A percentile compares a stretch with the other conserved stretches of the same genome.
These are phyloP conservation scores for Protobothrops mucrosquamatus DNA, from an alignment of 2,113 vertebrate genomes.

Conservation along the genomic window DNA sequence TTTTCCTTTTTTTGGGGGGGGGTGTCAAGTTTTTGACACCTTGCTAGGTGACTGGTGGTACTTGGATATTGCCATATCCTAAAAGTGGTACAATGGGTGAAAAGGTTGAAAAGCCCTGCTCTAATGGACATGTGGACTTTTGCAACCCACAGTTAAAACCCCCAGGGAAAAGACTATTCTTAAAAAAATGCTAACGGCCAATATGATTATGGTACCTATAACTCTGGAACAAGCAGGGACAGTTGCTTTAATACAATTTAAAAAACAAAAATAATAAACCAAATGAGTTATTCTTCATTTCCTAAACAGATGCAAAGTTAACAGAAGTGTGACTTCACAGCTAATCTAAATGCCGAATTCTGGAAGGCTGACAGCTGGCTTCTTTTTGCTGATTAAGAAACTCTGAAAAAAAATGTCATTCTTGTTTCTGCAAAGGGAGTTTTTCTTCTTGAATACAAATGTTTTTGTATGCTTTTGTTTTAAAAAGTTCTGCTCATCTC, in stretches of 20 bases:
- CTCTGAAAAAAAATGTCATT: conserved; percentile 5
- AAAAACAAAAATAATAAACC: neutral
- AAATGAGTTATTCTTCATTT: conserved; percentile 39
- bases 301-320: conserved; percentile 27
- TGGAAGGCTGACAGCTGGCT: conserved; percentile 35
- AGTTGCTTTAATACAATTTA: neutral
- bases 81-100: too few relatives aligned
- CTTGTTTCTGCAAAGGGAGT: conserved; percentile 24
- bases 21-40: too few relatives aligned
- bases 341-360: conserved; percentile 50
- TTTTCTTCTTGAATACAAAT: conserved; percentile 27
- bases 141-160: neutral
- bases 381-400: conserved; percentile 53
- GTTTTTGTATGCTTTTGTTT: neutral
- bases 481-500: neutral
- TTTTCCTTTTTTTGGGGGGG: too few relatives aligned
- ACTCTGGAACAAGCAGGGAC: neutral
- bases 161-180: neutral
- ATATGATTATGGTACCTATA: neutral
- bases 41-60: too few relatives aligned
- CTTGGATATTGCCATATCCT: too few relatives aligned
- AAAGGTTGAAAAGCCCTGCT: too few relatives aligned
- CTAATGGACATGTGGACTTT: neutral
- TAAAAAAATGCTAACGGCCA: neutral
- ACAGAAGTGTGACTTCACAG: conserved; percentile 44